These are phyloP conservation scores for Perizoma flavofasciatum DNA, from an alignment of 2,888 invertebrate genomes.

Conservation along the genomic window DNA sequence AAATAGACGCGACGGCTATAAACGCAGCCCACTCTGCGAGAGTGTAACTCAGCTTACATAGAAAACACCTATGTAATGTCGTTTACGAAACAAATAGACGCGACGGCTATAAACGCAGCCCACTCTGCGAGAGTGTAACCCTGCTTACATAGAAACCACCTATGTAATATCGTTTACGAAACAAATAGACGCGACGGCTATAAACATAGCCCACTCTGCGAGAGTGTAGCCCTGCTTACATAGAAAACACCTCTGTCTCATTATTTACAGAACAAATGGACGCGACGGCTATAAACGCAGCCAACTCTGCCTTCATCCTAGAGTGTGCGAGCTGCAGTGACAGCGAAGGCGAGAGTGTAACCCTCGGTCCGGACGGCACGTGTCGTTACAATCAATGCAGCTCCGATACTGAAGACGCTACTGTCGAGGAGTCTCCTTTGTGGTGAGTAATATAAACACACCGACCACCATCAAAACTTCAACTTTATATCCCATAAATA, in stretches of 20 bases:
- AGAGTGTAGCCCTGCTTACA: too few species aligned
- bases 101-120: too few species aligned
- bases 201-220: too few species aligned
- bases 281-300: conserved; percentile 64
- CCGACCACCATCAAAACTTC: too few species aligned
- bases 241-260: not conserved
- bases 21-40: too few species aligned
- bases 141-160: too few species aligned
- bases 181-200: conserved; percentile 42
- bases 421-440: conserved; percentile 45
- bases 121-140: too few species aligned
- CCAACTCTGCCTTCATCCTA: conserved; percentile 60
- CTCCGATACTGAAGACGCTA: conserved; percentile 63
- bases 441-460: conserved; percentile 20
- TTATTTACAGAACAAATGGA: conserved; percentile 71
- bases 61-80: too few species aligned
- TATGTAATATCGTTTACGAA: conserved; percentile 46
- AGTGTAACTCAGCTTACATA: too few species aligned
- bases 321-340: conserved; percentile 74
- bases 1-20: too few species aligned
- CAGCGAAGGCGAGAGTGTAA: conserved; percentile 67
- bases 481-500: too few species aligned
- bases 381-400: conserved; percentile 47
- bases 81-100: too few species aligned
- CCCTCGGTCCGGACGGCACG: conserved; percentile 51